These are phyloP conservation scores for Pseudococcus viburni DNA, from an alignment of 2,888 invertebrate genomes.

Conservation along the genomic window DNA sequence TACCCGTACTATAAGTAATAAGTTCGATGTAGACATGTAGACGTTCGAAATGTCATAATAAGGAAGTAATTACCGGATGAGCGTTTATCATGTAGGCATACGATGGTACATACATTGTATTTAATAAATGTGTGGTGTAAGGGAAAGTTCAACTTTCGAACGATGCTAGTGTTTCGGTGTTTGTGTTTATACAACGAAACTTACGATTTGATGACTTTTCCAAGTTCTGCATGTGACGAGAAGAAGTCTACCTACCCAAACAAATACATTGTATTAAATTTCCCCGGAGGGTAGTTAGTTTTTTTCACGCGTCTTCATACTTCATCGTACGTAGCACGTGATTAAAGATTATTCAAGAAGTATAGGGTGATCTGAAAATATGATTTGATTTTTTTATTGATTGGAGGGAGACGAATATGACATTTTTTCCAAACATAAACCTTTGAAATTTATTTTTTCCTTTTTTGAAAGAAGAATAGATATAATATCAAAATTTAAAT, in stretches of 20 bases:
- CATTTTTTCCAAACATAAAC: too few relatives aligned
- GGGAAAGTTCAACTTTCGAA: conserved; percentile 12
- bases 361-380: neutral
- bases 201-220: neutral
- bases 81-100: neutral
- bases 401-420: too few relatives aligned
- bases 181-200: neutral
- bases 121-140: neutral
- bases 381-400: neutral
- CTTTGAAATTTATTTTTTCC: too few relatives aligned
- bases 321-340: neutral
- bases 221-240: neutral
- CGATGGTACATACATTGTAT: neutral
- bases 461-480: too few relatives aligned
- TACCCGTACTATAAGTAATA: neutral
- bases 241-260: neutral
- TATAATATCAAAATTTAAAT: too few relatives aligned
- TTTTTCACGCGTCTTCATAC: neutral
- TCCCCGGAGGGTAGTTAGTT: neutral
- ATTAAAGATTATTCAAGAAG: neutral
- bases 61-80: neutral
- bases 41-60: conserved; percentile 15
- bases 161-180: neutral
- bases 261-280: conserved; percentile 19
- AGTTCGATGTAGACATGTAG: neutral